Evolutionary conservation across 2,113 vertebrate genomes (phyloP), one percentile per base, ranked within the genome.

Genomic region (Rhynchomys soricoides): DNA sequence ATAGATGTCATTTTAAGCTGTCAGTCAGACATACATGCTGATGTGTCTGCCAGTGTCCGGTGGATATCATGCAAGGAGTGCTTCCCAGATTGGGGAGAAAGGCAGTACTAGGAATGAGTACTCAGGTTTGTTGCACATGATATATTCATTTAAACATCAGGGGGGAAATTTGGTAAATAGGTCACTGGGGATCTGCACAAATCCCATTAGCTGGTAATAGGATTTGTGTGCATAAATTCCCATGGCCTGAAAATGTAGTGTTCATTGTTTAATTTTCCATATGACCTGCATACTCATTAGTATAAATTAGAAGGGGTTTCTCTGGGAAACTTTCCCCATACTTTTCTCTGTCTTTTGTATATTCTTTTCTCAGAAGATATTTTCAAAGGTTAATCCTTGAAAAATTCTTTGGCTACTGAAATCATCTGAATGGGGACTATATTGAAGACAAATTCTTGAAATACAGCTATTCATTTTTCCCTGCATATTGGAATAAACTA

Each of bases 191-290:
- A 97, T 82, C 83, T 74, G 74, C 86, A 97, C 93, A 98, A 98
- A 98, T 98, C 97, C 90, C 75, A 90, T 97, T 98, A 98, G 45
- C 66, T 59, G 43, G 90, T 97, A 98, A 98, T 97, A 95, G 95
- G 97, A 98, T 98, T 98, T 98, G 93, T 95, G 91, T 93, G 94
- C 91, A 85, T 96, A 97, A 97, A 94, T 96, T 96, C 94, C 93
- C 64, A 62, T 96, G 94, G 62, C 90, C 88, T 37, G 12, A 94
- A 98, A 97, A 96, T 95, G 95, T 93, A 86, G 90, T 97, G 98
- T 97, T 97, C 94, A 89, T 64, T 93, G 79, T 89, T 96, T 94
- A 78, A 31, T 97, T 97, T 98, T 98, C 95, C 93, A 96, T 15
- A 3, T 77, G 91, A 98, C 93, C 75, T 93, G 94, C 57, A 97